Evolutionary conservation across 2,888 invertebrate species (phyloP).

Genomic region (Campopleginae sp.): DNA sequence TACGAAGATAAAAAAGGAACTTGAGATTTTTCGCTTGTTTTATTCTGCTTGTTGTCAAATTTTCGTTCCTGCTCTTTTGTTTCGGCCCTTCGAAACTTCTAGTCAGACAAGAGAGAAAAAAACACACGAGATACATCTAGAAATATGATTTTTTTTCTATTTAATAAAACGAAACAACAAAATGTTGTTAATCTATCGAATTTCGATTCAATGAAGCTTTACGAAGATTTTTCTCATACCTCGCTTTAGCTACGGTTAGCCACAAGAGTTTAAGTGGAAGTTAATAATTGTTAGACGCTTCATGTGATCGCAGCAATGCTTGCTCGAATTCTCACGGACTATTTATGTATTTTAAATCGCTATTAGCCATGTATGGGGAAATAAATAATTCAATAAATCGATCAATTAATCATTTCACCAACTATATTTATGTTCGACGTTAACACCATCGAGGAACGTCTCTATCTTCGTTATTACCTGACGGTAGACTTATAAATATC

Average conservation of each 20-base stretch:
- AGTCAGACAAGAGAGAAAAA: conserved; percentile 47
- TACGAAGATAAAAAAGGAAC: conserved; percentile 11
- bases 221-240: conserved; percentile 30
- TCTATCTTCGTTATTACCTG: conserved; percentile 57
- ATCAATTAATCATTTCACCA: conserved; percentile 45
- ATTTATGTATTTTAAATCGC: conserved; percentile 60
- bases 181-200: conserved; percentile 12
- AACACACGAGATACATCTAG: conserved; percentile 50
- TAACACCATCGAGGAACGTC: conserved; percentile 11
- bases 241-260: conserved; percentile 31
- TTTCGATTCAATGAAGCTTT: conserved; percentile 32
- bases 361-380: conserved; percentile 49
- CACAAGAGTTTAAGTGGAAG: conserved; percentile 27
- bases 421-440: conserved; percentile 32
- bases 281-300: conserved; percentile 61
- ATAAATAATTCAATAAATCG: conserved; percentile 19
- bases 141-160: conserved; percentile 62
- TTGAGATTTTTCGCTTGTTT: conserved; percentile 34
- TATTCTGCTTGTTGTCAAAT: conserved; percentile 50
- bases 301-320: conserved; percentile 57
- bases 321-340: conserved; percentile 55
- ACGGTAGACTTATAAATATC: conserved; percentile 52
- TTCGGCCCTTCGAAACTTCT: conserved; percentile 52
- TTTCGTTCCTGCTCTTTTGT: conserved; percentile 32
- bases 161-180: conserved; percentile 25